Evolutionary conservation across 2,888 invertebrate genomes (phyloP), one percentile per base, ranked within the genome.

Genomic region (Coelopa pilipes): DNA sequence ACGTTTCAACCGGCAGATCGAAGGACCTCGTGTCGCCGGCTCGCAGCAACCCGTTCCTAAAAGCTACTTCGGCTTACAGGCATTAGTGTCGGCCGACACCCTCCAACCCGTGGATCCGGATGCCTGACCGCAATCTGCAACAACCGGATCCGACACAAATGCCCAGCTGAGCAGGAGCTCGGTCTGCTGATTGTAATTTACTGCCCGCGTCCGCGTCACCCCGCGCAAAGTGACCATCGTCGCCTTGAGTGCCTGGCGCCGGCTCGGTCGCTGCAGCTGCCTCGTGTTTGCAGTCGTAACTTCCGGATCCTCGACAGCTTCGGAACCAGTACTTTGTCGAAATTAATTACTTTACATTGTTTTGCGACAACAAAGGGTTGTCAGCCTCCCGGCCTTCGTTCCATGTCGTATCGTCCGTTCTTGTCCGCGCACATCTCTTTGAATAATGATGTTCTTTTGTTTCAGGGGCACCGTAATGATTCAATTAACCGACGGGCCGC

Each of bases 401-500:
- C n/a, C 13, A 7, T 53, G 13, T 53, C n/a, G n/a, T n/a, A n/a
- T n/a, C n/a, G n/a, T n/a, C n/a, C n/a, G n/a, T n/a, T n/a, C 15
- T 53, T 67, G 59, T 59, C 57, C 47, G 10, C 57, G 19, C 60
- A 15, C 47, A 47, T 47, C 47, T 47, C 53, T 70, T 60, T 60
- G 60, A 70, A 71, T 75, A 72, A 69, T 75, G 67, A 74, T 65
- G 69, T 73, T 67, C 69, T 72, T 75, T 75, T 77, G 59, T 77
- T 63, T 70, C 63, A 74, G 73, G 78, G 75, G 72, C 76, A 74
- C 75, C 75, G 76, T 79, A 82, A 82, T 82, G 82, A 83, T 82
- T 83, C 82, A 83, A 83, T 83, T 83, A 82, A 80, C 79, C 76
- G 70, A 73, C 73, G 78, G 78, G 76, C 15, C n/a, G 34, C 12